phyloP scores from a whole-genome alignment of 2,797 vertebrate species.

The Hemibagrus guttatus region DNA sequence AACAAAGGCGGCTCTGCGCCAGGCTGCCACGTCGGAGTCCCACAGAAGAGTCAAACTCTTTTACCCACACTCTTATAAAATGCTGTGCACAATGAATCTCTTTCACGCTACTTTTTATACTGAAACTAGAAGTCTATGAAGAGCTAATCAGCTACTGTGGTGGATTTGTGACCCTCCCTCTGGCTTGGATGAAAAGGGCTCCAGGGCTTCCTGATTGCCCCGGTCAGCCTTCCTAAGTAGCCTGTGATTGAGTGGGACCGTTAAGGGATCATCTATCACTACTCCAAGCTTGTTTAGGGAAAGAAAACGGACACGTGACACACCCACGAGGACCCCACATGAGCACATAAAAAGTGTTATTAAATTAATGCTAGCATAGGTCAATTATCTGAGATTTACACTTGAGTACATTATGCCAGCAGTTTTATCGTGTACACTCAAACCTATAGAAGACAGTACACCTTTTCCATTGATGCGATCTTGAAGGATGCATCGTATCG shows the following conservation, averaged over 20 bases:
- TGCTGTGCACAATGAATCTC: constrained; percentile 20
- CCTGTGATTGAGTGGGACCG: constrained; percentile 74
- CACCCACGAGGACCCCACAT: constrained; percentile 40
- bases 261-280: constrained; percentile 73
- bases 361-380: constrained; percentile 10
- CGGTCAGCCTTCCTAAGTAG: constrained; percentile 71
- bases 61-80: constrained; percentile 18
- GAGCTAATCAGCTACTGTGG: constrained; percentile 70
- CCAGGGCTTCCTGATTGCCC: constrained; percentile 66
- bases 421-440: constrained; percentile 1
- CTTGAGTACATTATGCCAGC: background rate
- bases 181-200: constrained; percentile 61
- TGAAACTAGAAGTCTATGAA: constrained; percentile 61
- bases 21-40: constrained; percentile 9
- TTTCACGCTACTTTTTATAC: constrained; percentile 58
- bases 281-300: constrained; percentile 58
- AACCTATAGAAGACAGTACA: background rate
- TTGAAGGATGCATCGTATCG: background rate
- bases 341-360: constrained; percentile 15
- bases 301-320: constrained; percentile 62
- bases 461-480: background rate
- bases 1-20: constrained; percentile 56
- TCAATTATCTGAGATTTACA: constrained; percentile 27
- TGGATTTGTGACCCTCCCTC: constrained; percentile 63
- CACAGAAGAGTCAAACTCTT: constrained; percentile 24